These are phyloP conservation scores for Okamejei kenojei DNA, from an alignment of 2,797 vertebrate genomes.

Conservation along the genomic window DNA sequence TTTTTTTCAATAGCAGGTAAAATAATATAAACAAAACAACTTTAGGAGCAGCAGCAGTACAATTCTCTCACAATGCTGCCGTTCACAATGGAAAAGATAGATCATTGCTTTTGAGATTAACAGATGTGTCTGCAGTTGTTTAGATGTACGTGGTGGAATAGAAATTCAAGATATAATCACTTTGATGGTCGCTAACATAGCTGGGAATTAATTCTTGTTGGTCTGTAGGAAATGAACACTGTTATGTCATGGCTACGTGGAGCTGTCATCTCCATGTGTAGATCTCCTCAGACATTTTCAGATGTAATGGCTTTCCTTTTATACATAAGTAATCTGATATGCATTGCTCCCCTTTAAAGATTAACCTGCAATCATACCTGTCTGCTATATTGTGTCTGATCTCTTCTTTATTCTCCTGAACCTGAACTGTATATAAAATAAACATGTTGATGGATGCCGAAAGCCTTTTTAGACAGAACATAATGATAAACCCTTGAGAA, in stretches of 20 bases:
- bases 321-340: background rate
- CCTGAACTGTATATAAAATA: background rate
- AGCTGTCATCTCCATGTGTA: background rate
- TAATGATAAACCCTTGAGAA: too few species aligned
- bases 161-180: background rate
- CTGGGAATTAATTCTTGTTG: background rate
- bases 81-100: background rate
- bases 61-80: too few species aligned
- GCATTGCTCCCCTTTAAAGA: background rate
- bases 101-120: background rate
- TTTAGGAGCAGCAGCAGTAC: background rate
- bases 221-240: background rate
- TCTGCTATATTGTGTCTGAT: background rate
- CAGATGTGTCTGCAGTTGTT: background rate
- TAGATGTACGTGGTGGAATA: background rate
- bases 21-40: too few species aligned
- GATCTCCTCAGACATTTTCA: background rate
- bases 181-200: background rate
- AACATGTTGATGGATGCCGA: background rate
- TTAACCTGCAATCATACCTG: background rate
- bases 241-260: background rate
- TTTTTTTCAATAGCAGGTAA: background rate
- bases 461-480: background rate
- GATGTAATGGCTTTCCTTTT: background rate
- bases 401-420: background rate